phyloP scores from a whole-genome alignment of 2,888 invertebrate genomes.

The Agriotes lineatus region DNA sequence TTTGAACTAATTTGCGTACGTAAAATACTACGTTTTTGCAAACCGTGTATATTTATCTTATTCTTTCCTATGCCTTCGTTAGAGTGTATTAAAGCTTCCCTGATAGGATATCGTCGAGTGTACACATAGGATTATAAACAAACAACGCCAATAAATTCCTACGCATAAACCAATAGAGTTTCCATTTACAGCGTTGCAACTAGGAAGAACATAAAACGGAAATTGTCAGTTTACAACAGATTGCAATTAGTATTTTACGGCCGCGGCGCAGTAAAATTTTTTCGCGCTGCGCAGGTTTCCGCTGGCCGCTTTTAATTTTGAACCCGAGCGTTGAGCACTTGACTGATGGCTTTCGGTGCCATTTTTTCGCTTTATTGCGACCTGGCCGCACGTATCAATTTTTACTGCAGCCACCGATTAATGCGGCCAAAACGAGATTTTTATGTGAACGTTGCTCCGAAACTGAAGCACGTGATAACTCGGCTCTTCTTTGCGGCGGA shows the following conservation, averaged over 20 bases:
- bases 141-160: no score
- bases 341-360: constrained; percentile 40
- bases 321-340: constrained; percentile 8
- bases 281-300: not conserved
- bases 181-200: not conserved
- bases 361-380: constrained; percentile 55
- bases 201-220: constrained; percentile 18
- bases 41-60: no score
- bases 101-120: no score
- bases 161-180: no score
- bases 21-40: no score
- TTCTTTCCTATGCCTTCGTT: no score
- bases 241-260: constrained; percentile 22
- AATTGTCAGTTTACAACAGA: constrained; percentile 13
- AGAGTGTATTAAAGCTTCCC: no score
- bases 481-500: constrained; percentile 45
- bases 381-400: constrained; percentile 54
- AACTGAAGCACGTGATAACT: constrained; percentile 55
- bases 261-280: constrained; percentile 10
- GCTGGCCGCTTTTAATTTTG: constrained; percentile 17
- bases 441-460: constrained; percentile 59
- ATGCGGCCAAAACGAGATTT: constrained; percentile 55
- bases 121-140: no score
- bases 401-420: constrained; percentile 53
- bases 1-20: no score